Evolutionary conservation across 2,113 vertebrate species (phyloP), one percentile per base, ranked within the genome.

Genomic region (Propithecus coquereli): DNA sequence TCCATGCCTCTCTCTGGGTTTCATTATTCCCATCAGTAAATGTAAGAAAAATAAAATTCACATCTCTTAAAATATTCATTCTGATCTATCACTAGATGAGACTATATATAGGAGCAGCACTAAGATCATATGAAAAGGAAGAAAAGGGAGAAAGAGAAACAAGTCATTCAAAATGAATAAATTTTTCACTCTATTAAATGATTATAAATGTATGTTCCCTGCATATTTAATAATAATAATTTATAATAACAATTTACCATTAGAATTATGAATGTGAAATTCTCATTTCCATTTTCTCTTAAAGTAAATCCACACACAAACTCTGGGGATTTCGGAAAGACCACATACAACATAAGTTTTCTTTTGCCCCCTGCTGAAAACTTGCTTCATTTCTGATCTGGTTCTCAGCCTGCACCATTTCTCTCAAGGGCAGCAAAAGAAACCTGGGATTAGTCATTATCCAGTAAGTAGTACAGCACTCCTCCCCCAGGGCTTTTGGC

Each of bases 371-470:
- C 66, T 90, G 76, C 90, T 96, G 81, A 54, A 87, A 80, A 65
- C 54, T 76, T 88, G 25, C 77, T 95, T 86, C 66, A 82, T 70
- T 95, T 70, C 25, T n/a, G 76, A 92, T 95, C 71, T 81, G 61
- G 1, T 88, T 61, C 32, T 4, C 22, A 92, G 43, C 34, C 54
- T 82, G 40, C 30, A 20, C 14, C 54, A 81, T 97, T 95, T 71
- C 50, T 96, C 61, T 92, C 11, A 2, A 32, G 77, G 91, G 88
- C 81, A 94, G 37, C 11, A 85, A 66, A 89, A 80, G 76, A 92
- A 84, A 84, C 70, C 61, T 63, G 92, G 61, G 81, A 91, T 93
- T 59, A 94, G 47, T 59, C 65, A 88, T 92, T 92, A 90, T 25
- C 34, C 59, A 94, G 40, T 86, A 92, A 96, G 85, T 22, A 94